Evolutionary conservation across 2,113 vertebrate genomes (phyloP).

Genomic region (Falco punctatus): DNA sequence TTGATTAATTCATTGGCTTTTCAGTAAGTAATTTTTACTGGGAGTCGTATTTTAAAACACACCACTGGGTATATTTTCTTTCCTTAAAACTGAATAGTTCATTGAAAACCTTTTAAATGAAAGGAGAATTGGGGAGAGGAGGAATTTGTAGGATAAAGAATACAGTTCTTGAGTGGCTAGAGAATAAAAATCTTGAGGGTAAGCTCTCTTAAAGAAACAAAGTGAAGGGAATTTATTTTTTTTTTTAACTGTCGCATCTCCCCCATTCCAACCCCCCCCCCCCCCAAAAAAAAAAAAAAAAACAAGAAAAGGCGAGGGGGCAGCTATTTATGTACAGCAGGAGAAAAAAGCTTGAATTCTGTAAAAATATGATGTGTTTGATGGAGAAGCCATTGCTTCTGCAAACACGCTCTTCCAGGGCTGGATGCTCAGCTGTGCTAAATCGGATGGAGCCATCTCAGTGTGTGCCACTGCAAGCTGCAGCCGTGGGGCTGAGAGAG

Average conservation of each 20-base stretch:
- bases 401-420: background rate
- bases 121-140: background rate
- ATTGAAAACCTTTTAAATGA: conserved; percentile 19
- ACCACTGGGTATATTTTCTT: conserved; percentile 26
- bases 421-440: background rate
- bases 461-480: background rate
- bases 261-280: background rate
- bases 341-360: background rate
- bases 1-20: conserved; percentile 62
- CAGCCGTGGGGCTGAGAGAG: background rate
- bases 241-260: background rate
- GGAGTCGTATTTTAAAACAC: conserved; percentile 40
- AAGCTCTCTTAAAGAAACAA: background rate
- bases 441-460: background rate
- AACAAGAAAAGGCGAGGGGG: background rate
- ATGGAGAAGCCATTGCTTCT: background rate
- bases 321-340: background rate
- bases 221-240: background rate
- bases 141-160: background rate
- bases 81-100: background rate
- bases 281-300: background rate
- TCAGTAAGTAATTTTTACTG: conserved; percentile 65
- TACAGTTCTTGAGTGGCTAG: background rate
- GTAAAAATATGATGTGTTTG: background rate
- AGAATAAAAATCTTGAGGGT: background rate